A percentile compares a stretch with the other conserved stretches of the same genome.
These are phyloP conservation scores for Drosophila tsacasi DNA, from an alignment of 1,140 invertebrate genomes.

Conservation along the genomic window DNA sequence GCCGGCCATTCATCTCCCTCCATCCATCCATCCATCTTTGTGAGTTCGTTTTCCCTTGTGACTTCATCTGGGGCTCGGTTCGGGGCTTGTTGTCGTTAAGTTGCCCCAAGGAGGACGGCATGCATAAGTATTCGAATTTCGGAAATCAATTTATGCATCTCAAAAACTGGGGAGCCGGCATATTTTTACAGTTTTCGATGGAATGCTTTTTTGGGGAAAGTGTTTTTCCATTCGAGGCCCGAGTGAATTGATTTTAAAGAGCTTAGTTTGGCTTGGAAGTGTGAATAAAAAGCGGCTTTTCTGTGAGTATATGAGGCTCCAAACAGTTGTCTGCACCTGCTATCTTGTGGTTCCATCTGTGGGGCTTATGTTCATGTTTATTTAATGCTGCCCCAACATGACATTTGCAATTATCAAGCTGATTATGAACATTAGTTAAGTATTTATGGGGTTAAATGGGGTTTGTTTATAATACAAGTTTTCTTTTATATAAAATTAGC, in stretches of 20 bases:
- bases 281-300: constrained; percentile 30
- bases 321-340: constrained; percentile 27
- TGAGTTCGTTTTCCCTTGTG: constrained; percentile 34
- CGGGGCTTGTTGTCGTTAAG: constrained; percentile 24
- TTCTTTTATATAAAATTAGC: constrained; percentile 14
- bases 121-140: constrained; percentile 72
- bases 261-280: constrained; percentile 22
- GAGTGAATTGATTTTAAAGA: constrained; percentile 34
- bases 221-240: constrained; percentile 49
- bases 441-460: constrained; percentile 23
- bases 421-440: constrained; percentile 40
- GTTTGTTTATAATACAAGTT: background rate
- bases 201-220: constrained; percentile 57
- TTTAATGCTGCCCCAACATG: constrained; percentile 12
- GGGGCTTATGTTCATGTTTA: constrained; percentile 29
- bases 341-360: constrained; percentile 28
- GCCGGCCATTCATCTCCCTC: constrained; percentile 58
- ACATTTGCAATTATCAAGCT: constrained; percentile 34
- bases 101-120: constrained; percentile 37
- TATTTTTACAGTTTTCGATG: constrained; percentile 57
- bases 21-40: constrained; percentile 18
- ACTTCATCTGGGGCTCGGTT: constrained; percentile 54
- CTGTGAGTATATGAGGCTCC: background rate
- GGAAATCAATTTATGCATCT: constrained; percentile 79
- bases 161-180: constrained; percentile 55